Conservation (phyloP, 2,113 vertebrate genomes). For the Furnarius figulus region DNA sequence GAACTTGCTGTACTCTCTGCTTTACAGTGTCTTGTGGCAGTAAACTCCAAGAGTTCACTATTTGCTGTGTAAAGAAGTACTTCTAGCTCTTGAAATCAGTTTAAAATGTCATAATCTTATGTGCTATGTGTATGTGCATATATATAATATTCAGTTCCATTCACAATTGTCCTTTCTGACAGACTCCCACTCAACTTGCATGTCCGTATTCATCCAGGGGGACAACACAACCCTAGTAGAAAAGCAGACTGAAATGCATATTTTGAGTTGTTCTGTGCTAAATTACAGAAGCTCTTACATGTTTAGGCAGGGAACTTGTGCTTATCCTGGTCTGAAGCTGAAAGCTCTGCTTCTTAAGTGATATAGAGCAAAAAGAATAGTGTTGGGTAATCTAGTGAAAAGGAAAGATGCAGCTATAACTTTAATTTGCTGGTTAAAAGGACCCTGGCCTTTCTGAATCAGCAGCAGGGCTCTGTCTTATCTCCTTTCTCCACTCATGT, state of each 20-base stretch:
- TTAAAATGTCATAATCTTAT: not conserved
- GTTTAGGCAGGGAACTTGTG: not conserved
- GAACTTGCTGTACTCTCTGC: not conserved
- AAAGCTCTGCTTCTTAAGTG: not conserved
- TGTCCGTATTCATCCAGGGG: not conserved
- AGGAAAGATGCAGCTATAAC: constrained; percentile 9
- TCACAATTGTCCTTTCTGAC: not conserved
- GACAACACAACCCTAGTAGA: not conserved
- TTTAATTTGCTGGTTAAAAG: constrained; percentile 35
- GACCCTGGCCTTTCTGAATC: constrained; percentile 29
- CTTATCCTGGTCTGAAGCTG: not conserved
- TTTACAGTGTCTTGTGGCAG: not conserved
- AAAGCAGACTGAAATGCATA: not conserved
- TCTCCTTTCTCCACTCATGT: constrained; percentile 49
- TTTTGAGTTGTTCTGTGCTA: not conserved
- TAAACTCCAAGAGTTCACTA: not conserved
- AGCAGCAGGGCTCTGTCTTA: constrained; percentile 30
- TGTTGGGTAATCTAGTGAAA: not conserved
- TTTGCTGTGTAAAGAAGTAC: not conserved
- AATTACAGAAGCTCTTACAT: not conserved
- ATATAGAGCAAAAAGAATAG: not conserved
- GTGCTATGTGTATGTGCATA: not conserved
- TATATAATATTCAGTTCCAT: not conserved
- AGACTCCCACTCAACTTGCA: not conserved
- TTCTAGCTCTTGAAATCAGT: not conserved